These are phyloP conservation scores for Odontocerum albicorne DNA, from an alignment of 2,888 invertebrate species.

Conservation along the genomic window DNA sequence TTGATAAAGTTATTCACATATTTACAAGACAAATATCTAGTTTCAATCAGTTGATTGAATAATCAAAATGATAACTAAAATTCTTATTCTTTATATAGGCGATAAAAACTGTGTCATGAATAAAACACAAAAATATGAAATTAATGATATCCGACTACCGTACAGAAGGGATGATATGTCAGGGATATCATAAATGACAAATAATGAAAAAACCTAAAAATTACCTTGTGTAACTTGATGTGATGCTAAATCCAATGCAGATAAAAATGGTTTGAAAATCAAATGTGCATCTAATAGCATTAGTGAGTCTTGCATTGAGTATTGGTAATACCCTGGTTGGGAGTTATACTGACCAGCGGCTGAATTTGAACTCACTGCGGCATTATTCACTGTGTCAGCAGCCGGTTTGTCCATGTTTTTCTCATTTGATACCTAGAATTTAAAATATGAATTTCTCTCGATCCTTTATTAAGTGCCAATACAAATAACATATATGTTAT, in stretches of 20 bases:
- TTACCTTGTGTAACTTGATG: constrained; percentile 71
- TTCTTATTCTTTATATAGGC: too few species aligned
- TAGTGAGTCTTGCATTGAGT: constrained; percentile 80
- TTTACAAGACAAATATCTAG: too few species aligned
- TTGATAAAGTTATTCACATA: too few species aligned
- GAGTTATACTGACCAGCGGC: constrained; percentile 17
- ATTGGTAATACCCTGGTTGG: constrained; percentile 45
- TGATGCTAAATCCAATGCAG: constrained; percentile 88
- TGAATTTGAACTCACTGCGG: constrained; percentile 17
- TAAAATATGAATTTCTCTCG: not conserved
- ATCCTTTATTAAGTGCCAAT: not conserved
- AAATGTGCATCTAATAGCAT: constrained; percentile 89
- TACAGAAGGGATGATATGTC: too few species aligned
- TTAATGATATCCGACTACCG: too few species aligned
- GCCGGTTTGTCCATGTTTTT: constrained; percentile 22
- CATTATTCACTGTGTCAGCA: constrained; percentile 4
- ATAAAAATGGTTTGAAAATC: constrained; percentile 89
- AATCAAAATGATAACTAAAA: too few species aligned
- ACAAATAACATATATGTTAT: too few species aligned
- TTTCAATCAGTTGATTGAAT: too few species aligned
- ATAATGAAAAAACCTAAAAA: too few species aligned
- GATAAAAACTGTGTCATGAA: too few species aligned
- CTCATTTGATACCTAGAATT: constrained; percentile 13
- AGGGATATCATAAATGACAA: too few species aligned
- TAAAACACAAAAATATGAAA: too few species aligned